Base-by-base conservation (phyloP, 2,888 invertebrate species). In the Mimachlamys varia region DNA sequence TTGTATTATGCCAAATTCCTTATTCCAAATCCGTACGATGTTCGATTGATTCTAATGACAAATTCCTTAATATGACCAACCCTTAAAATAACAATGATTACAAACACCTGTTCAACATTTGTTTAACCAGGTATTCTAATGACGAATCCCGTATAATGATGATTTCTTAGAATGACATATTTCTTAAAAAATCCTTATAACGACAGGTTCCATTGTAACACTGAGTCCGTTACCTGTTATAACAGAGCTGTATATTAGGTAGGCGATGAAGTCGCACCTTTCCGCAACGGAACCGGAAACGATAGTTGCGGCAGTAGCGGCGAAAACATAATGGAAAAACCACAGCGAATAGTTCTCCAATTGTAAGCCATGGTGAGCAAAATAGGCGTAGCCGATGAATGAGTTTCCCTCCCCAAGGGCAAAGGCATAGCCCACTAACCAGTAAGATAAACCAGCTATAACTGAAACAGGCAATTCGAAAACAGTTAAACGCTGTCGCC, bases 281-380 rank as follows among this genome's bases (percentile, higher is more conserved):
- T 97, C 97, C 0, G 97, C 97, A 76, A 97, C 97, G 0, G 97
- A 97, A 7, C 97, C 97, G 0, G 97, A 97, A 17, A 97, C 96
- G 89, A 97, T 97, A 49, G 97, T 97, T 38, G 97, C 97, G 0
- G 97, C 97, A 0, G 97, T 97, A 22, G 97, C 97, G 0, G 97
- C 97, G 93, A 97, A 97, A 38, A 97, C 97, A 94, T 97, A 97
- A 95, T 97, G 97, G 95, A 97, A 97, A 96, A 97, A 97, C 96
- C 97, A 96, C 33, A 92, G 88, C n/a, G 95, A 94, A 89, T 94
- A 95, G 1, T 91, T 87, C 2, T 88, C 89, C 7, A 94, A 93
- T 4, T 94, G 93, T 58, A 96, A 88, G 12, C 91, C 93, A n/a
- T 91, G 90, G 15, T 92, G 92, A 17, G 94, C 95, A 58, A 92